Evolutionary conservation across 2,888 invertebrate genomes (phyloP), one percentile per base, ranked within the genome.

Genomic region (Meganola albula): DNA sequence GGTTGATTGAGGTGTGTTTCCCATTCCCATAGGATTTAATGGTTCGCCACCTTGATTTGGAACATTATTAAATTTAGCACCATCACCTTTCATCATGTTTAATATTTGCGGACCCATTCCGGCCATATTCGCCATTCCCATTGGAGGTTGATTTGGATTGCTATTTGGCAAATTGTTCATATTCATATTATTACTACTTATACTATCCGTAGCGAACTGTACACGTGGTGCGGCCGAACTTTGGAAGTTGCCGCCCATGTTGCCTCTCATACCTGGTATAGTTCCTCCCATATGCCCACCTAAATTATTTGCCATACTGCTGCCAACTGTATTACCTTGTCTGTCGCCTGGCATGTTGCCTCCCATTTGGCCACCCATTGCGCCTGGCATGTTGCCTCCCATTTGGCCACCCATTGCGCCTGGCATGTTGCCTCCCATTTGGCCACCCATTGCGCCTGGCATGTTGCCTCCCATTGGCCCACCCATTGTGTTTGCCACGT

Each of bases 61-160:
- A 13, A 37, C 31, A 27, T 38, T 44, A 3, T 35, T 30, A 24
- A 14, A 10, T 34, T 22, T 38, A 21, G 20, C n/a, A 13, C 52
- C 41, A 20, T 58, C 53, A 34, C 58, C 45, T 43, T 57, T 54
- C 54, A 80, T 67, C 77, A 80, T 77, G 27, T 71, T 74, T 2
- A 75, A 40, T 26, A 80, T 79, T 40, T 75, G 55, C 24, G 68
- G 66, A 3, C 79, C 80, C 71, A 80, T 73, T 12, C 74, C 75
- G 30, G 21, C 16, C 30, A 33, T 25, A 12, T 27, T 13, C 11
- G 38, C 31, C 44, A 53, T 48, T 4, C 31, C 23, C 20, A 38
- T 34, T 30, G 37, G 41, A 9, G 34, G 34, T 29, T 32, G 35
- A 4, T 2, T 29, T 13, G 28, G 27, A 10, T 34, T 34, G 31